These are phyloP conservation scores for Emydocephalus ijimae DNA, from an alignment of 2,113 vertebrate genomes.

Conservation along the genomic window DNA sequence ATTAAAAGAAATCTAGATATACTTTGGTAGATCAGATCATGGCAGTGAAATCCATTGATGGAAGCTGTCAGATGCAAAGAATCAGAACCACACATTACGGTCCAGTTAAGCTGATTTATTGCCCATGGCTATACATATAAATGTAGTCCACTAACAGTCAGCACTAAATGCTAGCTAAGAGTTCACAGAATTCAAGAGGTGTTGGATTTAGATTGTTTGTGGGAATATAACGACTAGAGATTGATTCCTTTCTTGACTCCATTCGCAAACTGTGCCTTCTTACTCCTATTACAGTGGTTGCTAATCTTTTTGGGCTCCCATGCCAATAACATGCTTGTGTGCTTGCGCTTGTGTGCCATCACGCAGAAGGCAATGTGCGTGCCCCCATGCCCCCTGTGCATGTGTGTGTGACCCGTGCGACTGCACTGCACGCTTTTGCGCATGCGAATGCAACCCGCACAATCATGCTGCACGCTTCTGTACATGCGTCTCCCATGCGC, in stretches of 20 bases:
- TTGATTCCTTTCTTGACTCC: neutral
- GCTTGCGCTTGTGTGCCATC: no score
- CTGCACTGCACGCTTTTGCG: no score
- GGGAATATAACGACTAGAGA: neutral
- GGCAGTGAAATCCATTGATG: neutral
- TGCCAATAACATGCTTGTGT: no score
- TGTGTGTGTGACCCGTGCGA: no score
- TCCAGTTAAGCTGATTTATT: neutral
- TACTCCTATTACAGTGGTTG: neutral
- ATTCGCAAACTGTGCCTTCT: neutral
- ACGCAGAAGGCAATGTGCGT: no score
- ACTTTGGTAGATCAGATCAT: constrained; percentile 36
- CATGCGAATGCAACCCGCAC: no score
- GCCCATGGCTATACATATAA: neutral
- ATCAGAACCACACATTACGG: neutral
- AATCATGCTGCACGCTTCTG: no score
- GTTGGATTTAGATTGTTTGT: neutral
- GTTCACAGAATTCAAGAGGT: neutral
- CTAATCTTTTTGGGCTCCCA: no score
- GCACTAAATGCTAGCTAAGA: neutral
- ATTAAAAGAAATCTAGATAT: constrained; percentile 47
- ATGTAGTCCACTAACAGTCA: neutral
- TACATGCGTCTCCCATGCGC: no score
- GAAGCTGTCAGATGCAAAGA: neutral
- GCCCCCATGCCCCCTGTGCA: no score